phyloP scores from a whole-genome alignment of 2,888 invertebrate species.

The Melanostoma mellinum region DNA sequence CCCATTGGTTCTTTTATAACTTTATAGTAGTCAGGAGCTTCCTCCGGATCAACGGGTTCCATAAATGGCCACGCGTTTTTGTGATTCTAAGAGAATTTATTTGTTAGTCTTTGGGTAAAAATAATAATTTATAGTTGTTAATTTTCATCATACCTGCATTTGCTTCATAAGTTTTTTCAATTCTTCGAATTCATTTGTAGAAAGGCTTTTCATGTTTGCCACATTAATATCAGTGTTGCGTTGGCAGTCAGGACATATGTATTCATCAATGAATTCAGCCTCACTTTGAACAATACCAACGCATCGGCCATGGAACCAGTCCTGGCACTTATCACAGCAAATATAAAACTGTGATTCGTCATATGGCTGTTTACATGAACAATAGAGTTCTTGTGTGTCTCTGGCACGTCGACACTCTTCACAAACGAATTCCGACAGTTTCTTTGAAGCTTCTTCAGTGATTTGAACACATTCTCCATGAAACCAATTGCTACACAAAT shows the following conservation, averaged over 20 bases:
- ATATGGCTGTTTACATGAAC: conserved; percentile 97
- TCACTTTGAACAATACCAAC: conserved; percentile 97
- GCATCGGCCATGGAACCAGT: conserved; percentile 99
- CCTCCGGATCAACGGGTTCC: conserved; percentile 97
- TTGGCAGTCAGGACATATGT: conserved; percentile 97
- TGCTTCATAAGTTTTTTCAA: conserved; percentile 93
- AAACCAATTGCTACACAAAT: conserved; percentile 99
- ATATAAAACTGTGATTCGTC: conserved; percentile 99
- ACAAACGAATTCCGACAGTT: conserved; percentile 94
- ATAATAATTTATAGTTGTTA: conserved; percentile 8
- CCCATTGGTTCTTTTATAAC: conserved; percentile 98
- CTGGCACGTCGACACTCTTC: conserved; percentile 92
- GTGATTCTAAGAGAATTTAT: conserved; percentile 86
- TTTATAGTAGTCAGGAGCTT: conserved; percentile 98
- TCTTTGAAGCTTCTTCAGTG: conserved; percentile 94
- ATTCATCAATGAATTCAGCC: conserved; percentile 97
- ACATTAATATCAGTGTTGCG: conserved; percentile 93
- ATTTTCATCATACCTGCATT: conserved; percentile 86
- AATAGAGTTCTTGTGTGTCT: conserved; percentile 96
- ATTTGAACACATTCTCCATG: conserved; percentile 98
- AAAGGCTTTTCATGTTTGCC: conserved; percentile 94
- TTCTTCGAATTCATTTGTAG: conserved; percentile 90
- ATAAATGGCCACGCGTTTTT: conserved; percentile 99
- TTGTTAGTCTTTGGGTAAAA: conserved; percentile 3
- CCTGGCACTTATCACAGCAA: conserved; percentile 99